Conservation (phyloP, 2,113 vertebrate genomes). For the Pelecanoides urinatrix region DNA sequence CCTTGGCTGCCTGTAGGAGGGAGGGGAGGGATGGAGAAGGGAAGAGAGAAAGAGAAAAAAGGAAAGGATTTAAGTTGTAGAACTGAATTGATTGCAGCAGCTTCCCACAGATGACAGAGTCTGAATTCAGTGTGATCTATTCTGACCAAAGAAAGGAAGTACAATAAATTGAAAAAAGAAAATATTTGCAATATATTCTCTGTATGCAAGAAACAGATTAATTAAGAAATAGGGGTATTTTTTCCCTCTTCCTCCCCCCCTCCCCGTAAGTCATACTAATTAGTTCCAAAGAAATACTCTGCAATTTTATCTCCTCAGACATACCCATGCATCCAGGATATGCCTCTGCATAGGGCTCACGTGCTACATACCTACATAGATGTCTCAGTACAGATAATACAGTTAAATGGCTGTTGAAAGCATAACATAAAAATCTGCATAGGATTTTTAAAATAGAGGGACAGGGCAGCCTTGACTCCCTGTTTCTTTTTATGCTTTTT, state of each 20-base stretch:
- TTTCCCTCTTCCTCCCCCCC: fast-evolving
- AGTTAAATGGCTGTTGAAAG: background rate
- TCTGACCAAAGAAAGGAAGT: background rate
- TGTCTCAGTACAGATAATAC: background rate
- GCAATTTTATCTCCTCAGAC: background rate
- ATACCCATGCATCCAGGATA: background rate
- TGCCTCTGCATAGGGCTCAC: background rate
- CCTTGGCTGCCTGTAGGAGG: slow-evolving; percentile 86
- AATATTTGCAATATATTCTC: background rate
- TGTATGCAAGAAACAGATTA: background rate
- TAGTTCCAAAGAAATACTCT: background rate
- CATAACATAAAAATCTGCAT: background rate
- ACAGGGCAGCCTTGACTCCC: background rate
- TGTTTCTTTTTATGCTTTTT: background rate
- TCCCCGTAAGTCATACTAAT: background rate
- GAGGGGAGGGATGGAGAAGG: background rate
- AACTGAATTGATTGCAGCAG: slow-evolving; percentile 23
- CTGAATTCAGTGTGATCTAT: background rate
- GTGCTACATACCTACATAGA: background rate
- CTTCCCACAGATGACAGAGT: background rate
- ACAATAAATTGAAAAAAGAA: background rate
- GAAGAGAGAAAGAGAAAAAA: background rate
- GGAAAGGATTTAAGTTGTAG: slow-evolving; percentile 31
- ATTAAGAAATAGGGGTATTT: background rate
- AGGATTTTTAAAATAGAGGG: background rate